Evolutionary conservation across 2,888 invertebrate species (phyloP).

Genomic region (Xanthia togata): DNA sequence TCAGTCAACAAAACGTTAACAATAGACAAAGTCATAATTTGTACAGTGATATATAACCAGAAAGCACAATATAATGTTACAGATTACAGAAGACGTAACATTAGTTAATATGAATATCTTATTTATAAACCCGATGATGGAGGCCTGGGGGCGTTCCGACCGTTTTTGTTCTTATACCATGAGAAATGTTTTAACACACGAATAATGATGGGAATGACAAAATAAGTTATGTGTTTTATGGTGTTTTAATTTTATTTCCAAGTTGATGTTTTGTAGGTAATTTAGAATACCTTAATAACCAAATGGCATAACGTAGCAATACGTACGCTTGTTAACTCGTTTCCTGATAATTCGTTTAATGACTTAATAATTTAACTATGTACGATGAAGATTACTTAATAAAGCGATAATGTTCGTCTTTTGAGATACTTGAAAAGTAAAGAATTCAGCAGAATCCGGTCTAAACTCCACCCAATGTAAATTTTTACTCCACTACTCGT

Average conservation of each 20-base stretch:
- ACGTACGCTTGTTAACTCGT: background rate
- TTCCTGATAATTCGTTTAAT: background rate
- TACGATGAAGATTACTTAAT: background rate
- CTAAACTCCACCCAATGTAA: background rate
- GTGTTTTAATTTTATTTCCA: constrained; percentile 48
- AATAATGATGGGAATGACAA: constrained; percentile 62
- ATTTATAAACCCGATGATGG: constrained; percentile 66
- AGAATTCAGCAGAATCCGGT: background rate
- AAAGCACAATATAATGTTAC: constrained; percentile 85
- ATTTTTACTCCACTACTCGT: background rate
- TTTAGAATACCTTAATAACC: constrained; percentile 11
- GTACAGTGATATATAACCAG: constrained; percentile 86
- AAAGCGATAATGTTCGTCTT: no score
- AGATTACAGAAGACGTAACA: constrained; percentile 83
- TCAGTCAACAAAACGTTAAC: constrained; percentile 78
- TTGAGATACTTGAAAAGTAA: no score
- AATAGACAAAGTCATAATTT: constrained; percentile 85
- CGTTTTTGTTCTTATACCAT: constrained; percentile 56
- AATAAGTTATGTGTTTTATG: constrained; percentile 61
- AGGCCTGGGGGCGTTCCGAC: constrained; percentile 57
- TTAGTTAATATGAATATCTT: constrained; percentile 85
- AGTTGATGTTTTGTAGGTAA: constrained; percentile 22
- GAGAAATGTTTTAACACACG: constrained; percentile 60
- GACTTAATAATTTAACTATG: background rate
- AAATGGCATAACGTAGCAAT: background rate